Base-by-base conservation (phyloP, 2,797 vertebrate species). In the Vireo griseus region DNA sequence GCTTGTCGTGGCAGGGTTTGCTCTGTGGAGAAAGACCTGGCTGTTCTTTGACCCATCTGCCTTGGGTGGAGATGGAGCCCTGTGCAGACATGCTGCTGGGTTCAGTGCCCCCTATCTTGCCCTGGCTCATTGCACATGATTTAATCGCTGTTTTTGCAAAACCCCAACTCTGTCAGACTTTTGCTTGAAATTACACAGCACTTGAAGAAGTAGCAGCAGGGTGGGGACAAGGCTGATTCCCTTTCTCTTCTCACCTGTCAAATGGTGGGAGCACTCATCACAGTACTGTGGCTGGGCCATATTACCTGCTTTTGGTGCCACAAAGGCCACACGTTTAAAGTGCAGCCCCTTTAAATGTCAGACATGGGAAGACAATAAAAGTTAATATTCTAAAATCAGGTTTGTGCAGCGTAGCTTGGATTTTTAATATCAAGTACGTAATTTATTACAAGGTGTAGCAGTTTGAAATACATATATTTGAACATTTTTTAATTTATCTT, bases 361-460 rank as follows among this genome's bases (percentile, higher is more conserved):
- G 57, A 20, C 77, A 42, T 77, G 69, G 93, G 84, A 79, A 90
- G 81, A 90, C 54, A 85, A 79, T 85, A 79, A 81, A 90, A 96
- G 59, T 88, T 94, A 92, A 89, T 94, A 89, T 88, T 92, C 65
- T 54, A 11, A 71, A 86, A 51, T 69, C 22, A 3, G 63, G 39
- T 73, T 81, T 86, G 76, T 94, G 89, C 58, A 66, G 89, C 0
- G 4, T 81, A 84, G 94, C 86, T 86, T 7, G 22, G 55, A 28
- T 90, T 92, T 97, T 94, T 95, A 94, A 95, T 94, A 96, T 94
- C 19, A 22, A 88, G 80, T 48, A 83, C 90, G 79, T 94, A 92
- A 92, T 93, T 92, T 97, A 88, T 93, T 84, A 92, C 95, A 95
- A 84, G 86, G 72, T 73, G 83, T 94, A 95, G 77, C 12, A 3